Conservation (phyloP, 2,888 invertebrate genomes). For the Sympetrum striolatum region DNA sequence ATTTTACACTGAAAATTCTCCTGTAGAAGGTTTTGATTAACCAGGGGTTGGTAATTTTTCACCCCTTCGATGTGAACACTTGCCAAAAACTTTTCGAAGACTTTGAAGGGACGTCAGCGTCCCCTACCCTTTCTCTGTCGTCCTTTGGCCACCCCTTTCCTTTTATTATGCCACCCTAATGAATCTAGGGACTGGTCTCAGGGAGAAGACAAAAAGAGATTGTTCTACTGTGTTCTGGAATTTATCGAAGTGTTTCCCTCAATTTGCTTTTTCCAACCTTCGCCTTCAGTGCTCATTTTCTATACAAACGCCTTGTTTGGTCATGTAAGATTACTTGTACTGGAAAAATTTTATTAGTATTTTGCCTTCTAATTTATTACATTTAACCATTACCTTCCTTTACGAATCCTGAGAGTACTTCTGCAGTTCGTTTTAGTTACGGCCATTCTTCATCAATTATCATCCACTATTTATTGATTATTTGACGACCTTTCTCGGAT, state of each 20-base stretch:
- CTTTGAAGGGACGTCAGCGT: not conserved
- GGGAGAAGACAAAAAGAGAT: not conserved
- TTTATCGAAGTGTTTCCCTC: not conserved
- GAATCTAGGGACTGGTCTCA: not conserved
- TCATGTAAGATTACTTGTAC: too few relatives aligned
- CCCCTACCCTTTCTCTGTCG: not conserved
- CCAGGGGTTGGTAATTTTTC: not conserved
- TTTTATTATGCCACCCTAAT: slow-evolving; percentile 7
- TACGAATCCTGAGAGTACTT: too few relatives aligned
- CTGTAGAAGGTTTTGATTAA: slow-evolving; percentile 4
- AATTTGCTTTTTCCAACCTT: too few relatives aligned
- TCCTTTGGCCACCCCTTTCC: not conserved
- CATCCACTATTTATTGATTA: too few relatives aligned
- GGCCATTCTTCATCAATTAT: too few relatives aligned
- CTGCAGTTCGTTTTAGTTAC: too few relatives aligned
- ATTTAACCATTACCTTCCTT: too few relatives aligned
- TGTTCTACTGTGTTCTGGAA: not conserved
- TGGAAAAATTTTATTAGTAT: too few relatives aligned
- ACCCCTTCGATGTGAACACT: not conserved
- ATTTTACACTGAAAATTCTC: not conserved
- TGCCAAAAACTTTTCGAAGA: not conserved
- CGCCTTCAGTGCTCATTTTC: not conserved
- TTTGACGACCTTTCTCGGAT: too few relatives aligned
- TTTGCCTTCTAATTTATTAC: too few relatives aligned
- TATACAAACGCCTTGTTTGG: not conserved